Conservation (phyloP, 1,140 invertebrate species). For the Drosophila trapezifrons region DNA sequence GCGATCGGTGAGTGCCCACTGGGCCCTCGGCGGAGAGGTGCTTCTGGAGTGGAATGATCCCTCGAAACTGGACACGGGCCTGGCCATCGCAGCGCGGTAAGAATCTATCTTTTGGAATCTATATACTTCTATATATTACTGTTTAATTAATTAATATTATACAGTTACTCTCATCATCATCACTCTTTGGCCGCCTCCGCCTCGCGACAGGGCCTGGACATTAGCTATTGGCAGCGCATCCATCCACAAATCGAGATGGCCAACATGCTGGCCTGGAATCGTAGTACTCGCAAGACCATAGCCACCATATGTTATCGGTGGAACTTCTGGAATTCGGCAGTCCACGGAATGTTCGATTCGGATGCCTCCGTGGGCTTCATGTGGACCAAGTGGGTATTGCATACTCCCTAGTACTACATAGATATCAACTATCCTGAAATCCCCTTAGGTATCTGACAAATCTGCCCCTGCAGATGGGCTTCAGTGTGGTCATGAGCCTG, state of each 20-base stretch:
- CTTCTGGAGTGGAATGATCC: slow-evolving; percentile 74
- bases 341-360: slow-evolving; percentile 76
- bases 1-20: slow-evolving; percentile 63
- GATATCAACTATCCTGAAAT: not conserved
- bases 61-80: slow-evolving; percentile 47
- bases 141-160: not conserved
- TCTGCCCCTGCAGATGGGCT: slow-evolving; percentile 68
- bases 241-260: slow-evolving; percentile 80
- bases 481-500: slow-evolving; percentile 75
- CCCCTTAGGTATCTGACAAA: slow-evolving; percentile 52
- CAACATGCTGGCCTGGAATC: slow-evolving; percentile 74
- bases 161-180: slow-evolving; percentile 62
- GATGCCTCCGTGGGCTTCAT: slow-evolving; percentile 79
- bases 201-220: slow-evolving; percentile 69
- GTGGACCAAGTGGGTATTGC: slow-evolving; percentile 65
- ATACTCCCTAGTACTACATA: not conserved
- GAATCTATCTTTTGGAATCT: not conserved
- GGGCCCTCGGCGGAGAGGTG: slow-evolving; percentile 72
- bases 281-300: slow-evolving; percentile 69
- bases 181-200: slow-evolving; percentile 68
- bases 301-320: slow-evolving; percentile 78
- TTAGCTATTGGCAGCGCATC: slow-evolving; percentile 82
- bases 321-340: slow-evolving; percentile 73
- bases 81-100: slow-evolving; percentile 73
- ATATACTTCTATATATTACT: not conserved